These are phyloP conservation scores for Cecidostiba fungosa DNA, from an alignment of 2,888 invertebrate species.

Conservation along the genomic window DNA sequence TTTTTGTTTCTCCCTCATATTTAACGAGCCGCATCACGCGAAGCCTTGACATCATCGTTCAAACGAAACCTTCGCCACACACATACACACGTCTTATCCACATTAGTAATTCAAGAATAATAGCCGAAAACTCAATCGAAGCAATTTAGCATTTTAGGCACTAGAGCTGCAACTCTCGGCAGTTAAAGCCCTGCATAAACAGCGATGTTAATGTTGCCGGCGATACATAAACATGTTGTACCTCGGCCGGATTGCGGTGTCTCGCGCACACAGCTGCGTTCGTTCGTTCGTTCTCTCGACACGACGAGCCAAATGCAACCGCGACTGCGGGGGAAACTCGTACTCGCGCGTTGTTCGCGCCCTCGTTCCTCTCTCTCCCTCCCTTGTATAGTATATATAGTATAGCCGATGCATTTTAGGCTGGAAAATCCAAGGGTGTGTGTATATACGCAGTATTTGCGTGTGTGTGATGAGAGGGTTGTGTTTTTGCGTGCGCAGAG, in stretches of 20 bases:
- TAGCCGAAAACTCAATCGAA: slow-evolving; percentile 15
- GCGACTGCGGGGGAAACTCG: slow-evolving; percentile 18
- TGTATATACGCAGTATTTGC: too few relatives aligned
- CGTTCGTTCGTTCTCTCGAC: neutral
- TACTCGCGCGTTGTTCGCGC: slow-evolving; percentile 25
- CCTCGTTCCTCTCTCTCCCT: neutral
- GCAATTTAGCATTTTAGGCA: neutral
- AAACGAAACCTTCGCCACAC: neutral
- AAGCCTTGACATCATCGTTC: neutral
- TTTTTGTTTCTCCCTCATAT: neutral
- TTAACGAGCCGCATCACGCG: neutral
- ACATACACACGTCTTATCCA: neutral
- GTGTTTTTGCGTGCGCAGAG: neutral
- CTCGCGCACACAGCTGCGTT: slow-evolving; percentile 8
- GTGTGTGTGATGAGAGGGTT: neutral
- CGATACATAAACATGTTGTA: slow-evolving; percentile 79
- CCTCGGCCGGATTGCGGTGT: slow-evolving; percentile 75
- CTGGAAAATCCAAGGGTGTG: slow-evolving; percentile 19
- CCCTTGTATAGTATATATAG: too few relatives aligned
- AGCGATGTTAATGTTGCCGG: slow-evolving; percentile 77
- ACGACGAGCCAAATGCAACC: slow-evolving; percentile 25
- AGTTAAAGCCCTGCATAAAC: slow-evolving; percentile 78
- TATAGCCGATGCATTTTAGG: slow-evolving; percentile 25
- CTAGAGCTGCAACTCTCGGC: slow-evolving; percentile 49
- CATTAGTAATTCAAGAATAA: too few relatives aligned